Conservation (phyloP, 2,113 vertebrate genomes). For the Stigmatopora nigra region DNA sequence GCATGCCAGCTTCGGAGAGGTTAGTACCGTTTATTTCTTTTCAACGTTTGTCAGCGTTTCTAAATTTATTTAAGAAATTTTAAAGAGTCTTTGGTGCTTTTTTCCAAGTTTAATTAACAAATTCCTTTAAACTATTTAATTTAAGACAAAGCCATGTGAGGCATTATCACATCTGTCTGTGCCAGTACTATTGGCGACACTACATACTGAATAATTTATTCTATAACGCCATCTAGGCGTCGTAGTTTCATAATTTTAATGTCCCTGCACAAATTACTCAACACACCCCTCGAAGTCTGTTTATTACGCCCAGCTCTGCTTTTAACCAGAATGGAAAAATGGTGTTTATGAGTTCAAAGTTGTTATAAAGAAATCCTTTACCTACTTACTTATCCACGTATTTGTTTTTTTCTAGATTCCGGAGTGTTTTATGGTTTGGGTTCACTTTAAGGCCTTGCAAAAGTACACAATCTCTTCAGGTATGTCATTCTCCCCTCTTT, state of each 20-base stretch:
- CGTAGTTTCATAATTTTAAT: no score
- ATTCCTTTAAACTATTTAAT: neutral
- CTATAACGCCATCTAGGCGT: no score
- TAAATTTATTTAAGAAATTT: neutral
- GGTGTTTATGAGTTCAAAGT: no score
- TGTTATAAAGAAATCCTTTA: neutral
- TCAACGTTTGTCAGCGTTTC: neutral
- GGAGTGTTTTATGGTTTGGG: slow-evolving; percentile 81
- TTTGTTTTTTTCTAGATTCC: slow-evolving; percentile 70
- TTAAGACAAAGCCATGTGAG: no score
- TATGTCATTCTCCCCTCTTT: slow-evolving; percentile 46
- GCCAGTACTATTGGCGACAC: no score
- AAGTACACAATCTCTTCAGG: slow-evolving; percentile 75
- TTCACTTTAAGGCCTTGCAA: slow-evolving; percentile 84
- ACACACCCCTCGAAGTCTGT: neutral
- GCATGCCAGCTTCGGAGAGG: slow-evolving; percentile 82
- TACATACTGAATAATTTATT: no score
- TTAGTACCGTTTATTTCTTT: slow-evolving; percentile 46
- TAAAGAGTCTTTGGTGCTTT: no score
- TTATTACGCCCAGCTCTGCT: no score
- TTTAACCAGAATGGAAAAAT: no score
- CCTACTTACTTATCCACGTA: neutral
- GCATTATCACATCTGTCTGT: no score
- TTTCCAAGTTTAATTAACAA: neutral
- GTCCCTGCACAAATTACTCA: no score